Conservation (phyloP, 2,888 invertebrate genomes). For the Nemotelus nigrinus region DNA sequence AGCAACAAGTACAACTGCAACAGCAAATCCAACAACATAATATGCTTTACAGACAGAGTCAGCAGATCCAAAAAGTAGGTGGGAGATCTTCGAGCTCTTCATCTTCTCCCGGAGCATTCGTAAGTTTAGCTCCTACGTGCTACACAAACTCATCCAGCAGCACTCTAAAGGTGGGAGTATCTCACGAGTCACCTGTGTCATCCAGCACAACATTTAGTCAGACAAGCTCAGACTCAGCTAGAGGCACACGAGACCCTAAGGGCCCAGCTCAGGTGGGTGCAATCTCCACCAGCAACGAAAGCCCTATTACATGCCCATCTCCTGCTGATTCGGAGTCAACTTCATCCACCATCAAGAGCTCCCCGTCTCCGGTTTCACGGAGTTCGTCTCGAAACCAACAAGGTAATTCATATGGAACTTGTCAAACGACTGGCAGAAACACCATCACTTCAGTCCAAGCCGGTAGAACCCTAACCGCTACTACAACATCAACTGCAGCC, state of each 20-base stretch:
- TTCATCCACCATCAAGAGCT: slow-evolving; percentile 57
- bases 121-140: background rate
- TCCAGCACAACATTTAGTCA: slow-evolving; percentile 66
- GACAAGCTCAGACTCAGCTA: slow-evolving; percentile 63
- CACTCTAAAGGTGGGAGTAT: slow-evolving; percentile 58
- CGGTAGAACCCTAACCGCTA: slow-evolving; percentile 75
- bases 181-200: slow-evolving; percentile 64
- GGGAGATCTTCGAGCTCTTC: slow-evolving; percentile 48
- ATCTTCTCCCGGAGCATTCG: slow-evolving; percentile 48
- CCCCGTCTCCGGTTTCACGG: slow-evolving; percentile 58
- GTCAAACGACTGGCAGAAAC: slow-evolving; percentile 77
- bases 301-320: slow-evolving; percentile 74
- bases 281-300: slow-evolving; percentile 84
- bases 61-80: slow-evolving; percentile 50
- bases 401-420: slow-evolving; percentile 56
- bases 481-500: slow-evolving; percentile 71
- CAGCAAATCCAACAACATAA: slow-evolving; percentile 58
- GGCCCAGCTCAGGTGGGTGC: slow-evolving; percentile 85
- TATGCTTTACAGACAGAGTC: slow-evolving; percentile 55
- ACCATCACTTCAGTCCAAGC: slow-evolving; percentile 84
- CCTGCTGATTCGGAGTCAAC: slow-evolving; percentile 65
- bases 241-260: slow-evolving; percentile 69
- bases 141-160: slow-evolving; percentile 56
- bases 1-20: slow-evolving; percentile 57
- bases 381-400: slow-evolving; percentile 42